Evolutionary conservation across 2,888 invertebrate species (phyloP).

Genomic region (Nyleta sp.): DNA sequence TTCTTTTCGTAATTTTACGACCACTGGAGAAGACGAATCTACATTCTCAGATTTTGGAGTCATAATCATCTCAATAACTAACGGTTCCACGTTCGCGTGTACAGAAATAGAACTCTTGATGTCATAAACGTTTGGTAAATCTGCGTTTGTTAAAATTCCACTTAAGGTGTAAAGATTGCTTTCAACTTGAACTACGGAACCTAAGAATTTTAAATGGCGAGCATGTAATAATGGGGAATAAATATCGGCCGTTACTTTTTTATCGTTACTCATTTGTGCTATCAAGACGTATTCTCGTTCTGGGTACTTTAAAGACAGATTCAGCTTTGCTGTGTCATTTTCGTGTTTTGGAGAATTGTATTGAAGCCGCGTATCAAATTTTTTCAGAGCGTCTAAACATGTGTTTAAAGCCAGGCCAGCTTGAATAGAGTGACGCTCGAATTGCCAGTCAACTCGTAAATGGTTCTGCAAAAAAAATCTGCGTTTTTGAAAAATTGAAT

Average conservation of each 20-base stretch:
- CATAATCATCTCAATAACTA: slow-evolving; percentile 57
- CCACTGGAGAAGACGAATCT: slow-evolving; percentile 26
- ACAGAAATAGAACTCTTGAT: slow-evolving; percentile 24
- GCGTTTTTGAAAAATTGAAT: too few relatives aligned
- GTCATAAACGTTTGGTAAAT: slow-evolving; percentile 29
- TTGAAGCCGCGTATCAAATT: slow-evolving; percentile 72
- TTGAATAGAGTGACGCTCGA: slow-evolving; percentile 73
- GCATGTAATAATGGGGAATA: slow-evolving; percentile 66
- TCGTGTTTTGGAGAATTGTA: slow-evolving; percentile 71
- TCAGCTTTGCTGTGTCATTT: slow-evolving; percentile 69
- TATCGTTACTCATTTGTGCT: slow-evolving; percentile 66
- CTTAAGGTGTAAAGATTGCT: slow-evolving; percentile 65
- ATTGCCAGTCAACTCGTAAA: slow-evolving; percentile 77
- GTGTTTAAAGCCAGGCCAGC: slow-evolving; percentile 76
- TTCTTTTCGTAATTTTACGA: slow-evolving; percentile 68
- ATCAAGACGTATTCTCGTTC: slow-evolving; percentile 70
- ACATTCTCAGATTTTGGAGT: slow-evolving; percentile 46
- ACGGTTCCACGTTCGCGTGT: slow-evolving; percentile 36
- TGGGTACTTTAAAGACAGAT: slow-evolving; percentile 68
- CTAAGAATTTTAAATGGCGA: slow-evolving; percentile 71
- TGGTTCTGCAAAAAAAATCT: slow-evolving; percentile 71
- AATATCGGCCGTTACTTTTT: slow-evolving; percentile 67
- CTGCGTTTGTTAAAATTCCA: slow-evolving; percentile 72
- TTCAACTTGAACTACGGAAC: slow-evolving; percentile 65
- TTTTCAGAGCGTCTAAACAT: slow-evolving; percentile 79